Evolutionary conservation across 2,113 vertebrate genomes (phyloP).

Genomic region (Choloepus hoffmanni): DNA sequence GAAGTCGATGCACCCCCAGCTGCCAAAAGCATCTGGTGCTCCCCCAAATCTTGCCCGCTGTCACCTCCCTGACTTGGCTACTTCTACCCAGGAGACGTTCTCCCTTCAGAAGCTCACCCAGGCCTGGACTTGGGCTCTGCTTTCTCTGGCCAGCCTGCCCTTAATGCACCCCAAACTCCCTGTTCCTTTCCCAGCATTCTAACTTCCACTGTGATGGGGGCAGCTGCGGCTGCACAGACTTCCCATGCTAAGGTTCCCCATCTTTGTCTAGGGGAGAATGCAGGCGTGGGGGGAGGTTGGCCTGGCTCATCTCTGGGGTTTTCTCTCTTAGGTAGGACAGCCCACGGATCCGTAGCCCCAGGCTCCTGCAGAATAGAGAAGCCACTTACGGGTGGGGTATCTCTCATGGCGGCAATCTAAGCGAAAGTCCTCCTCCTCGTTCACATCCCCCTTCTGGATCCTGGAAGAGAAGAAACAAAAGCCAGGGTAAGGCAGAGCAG

Average conservation of each 20-base stretch:
- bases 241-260: neutral
- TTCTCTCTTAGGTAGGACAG: too few relatives aligned
- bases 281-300: neutral
- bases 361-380: rapidly evolving
- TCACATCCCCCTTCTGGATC: constrained; percentile 85
- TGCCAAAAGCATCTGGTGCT: rapidly evolving
- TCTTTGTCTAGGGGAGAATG: neutral
- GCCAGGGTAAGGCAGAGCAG: neutral
- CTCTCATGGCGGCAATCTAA: constrained; percentile 87
- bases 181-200: neutral
- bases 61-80: neutral
- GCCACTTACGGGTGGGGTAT: constrained; percentile 88
- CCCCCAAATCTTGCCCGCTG: rapidly evolving
- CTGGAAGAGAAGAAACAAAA: constrained; percentile 82
- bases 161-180: rapidly evolving
- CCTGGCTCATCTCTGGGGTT: neutral
- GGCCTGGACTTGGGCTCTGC: neutral
- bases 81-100: too few relatives aligned
- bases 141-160: neutral
- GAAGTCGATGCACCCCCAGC: neutral
- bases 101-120: neutral
- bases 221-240: rapidly evolving
- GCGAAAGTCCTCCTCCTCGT: constrained; percentile 86
- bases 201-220: rapidly evolving
- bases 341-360: neutral